Conservation (phyloP, 2,888 invertebrate genomes). For the Apamea epomidion region DNA sequence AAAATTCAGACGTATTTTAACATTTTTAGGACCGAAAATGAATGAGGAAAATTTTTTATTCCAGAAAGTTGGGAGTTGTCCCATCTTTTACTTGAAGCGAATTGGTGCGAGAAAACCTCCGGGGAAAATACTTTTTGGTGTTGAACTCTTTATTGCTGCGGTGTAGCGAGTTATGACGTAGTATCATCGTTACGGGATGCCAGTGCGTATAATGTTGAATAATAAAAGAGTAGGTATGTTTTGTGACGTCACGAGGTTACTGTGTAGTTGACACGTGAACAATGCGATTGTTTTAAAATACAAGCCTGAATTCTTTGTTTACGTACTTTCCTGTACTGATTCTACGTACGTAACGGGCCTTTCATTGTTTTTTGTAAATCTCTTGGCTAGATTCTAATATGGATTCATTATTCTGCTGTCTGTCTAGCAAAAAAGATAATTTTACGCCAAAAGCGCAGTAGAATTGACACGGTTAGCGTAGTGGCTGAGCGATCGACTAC, state of each 20-base stretch:
- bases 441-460: not conserved
- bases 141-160: slow-evolving; percentile 56
- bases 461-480: too few species aligned
- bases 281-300: slow-evolving; percentile 36
- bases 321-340: not conserved
- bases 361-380: not conserved
- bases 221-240: slow-evolving; percentile 33
- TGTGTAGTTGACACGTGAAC: slow-evolving; percentile 20
- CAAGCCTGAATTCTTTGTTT: slow-evolving; percentile 22
- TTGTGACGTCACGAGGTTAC: slow-evolving; percentile 21
- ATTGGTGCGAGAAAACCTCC: slow-evolving; percentile 53
- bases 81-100: slow-evolving; percentile 51
- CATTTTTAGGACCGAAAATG: slow-evolving; percentile 24
- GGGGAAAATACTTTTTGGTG: slow-evolving; percentile 59
- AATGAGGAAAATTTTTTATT: slow-evolving; percentile 23
- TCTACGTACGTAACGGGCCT: not conserved
- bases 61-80: slow-evolving; percentile 32
- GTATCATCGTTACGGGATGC: slow-evolving; percentile 28
- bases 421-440: not conserved
- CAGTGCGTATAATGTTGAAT: slow-evolving; percentile 19
- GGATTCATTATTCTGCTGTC: not conserved
- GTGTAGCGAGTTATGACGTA: slow-evolving; percentile 49
- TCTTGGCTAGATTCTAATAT: not conserved
- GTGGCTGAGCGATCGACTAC: too few species aligned
- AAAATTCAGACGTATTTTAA: slow-evolving; percentile 2